Percentiles rank a stretch among this genome's conserved stretches.
Conservation (phyloP, 2,113 vertebrate species). For the Clarias macrocephalus region DNA sequence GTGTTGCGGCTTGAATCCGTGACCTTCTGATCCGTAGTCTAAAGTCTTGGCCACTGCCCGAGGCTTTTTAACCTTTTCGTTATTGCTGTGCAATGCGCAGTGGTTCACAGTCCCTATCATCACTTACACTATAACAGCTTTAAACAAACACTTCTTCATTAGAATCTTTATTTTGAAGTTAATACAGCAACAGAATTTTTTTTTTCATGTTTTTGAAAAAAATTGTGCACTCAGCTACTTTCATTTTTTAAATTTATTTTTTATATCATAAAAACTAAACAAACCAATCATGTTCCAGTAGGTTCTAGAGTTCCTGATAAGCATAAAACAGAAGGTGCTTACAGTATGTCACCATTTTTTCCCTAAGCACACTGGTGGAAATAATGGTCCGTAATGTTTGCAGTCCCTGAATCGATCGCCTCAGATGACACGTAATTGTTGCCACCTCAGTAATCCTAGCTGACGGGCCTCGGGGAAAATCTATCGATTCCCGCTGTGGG, state of each 20-base stretch:
- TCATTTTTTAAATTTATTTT: no score
- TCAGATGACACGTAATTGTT: constrained; percentile 18
- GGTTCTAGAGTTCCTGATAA: background rate
- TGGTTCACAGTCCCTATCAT: background rate
- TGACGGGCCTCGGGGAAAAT: constrained; percentile 9
- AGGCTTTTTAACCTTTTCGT: no score
- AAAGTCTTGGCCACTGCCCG: no score
- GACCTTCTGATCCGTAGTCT: no score
- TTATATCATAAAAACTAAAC: background rate
- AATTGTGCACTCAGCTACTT: no score
- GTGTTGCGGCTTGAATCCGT: no score
- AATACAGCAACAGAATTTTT: background rate
- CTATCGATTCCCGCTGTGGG: constrained; percentile 11
- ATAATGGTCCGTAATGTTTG: background rate
- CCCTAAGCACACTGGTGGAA: background rate
- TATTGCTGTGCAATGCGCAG: background rate
- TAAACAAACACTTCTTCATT: background rate
- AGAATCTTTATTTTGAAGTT: background rate
- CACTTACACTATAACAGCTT: background rate
- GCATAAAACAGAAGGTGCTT: background rate
- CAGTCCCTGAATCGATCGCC: background rate
- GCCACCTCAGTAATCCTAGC: background rate
- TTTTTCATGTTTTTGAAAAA: background rate
- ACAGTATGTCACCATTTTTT: background rate
- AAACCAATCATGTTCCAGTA: background rate